Evolutionary conservation across 2,113 vertebrate species (phyloP).

Genomic region (Myrmophylax atrothorax): DNA sequence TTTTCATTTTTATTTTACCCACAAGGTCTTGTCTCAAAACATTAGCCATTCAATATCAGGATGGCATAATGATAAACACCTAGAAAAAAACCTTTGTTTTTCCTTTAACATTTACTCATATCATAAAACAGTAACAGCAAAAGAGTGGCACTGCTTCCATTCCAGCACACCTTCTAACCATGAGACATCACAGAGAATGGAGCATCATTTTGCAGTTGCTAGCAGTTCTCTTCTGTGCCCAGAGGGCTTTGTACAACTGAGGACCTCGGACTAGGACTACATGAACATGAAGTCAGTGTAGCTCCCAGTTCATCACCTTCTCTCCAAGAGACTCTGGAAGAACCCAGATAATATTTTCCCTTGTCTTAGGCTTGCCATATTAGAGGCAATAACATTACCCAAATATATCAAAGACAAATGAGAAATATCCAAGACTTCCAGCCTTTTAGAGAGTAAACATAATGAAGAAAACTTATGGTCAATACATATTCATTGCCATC

Average conservation of each 20-base stretch:
- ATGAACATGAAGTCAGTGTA: not conserved
- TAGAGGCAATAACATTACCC: not conserved
- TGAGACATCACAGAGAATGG: accelerated
- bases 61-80: not conserved
- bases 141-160: not conserved
- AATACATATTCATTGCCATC: not conserved
- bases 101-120: not conserved
- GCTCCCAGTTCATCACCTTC: not conserved
- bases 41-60: not conserved
- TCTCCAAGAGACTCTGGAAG: not conserved
- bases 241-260: not conserved
- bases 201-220: too few relatives aligned
- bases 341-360: not conserved
- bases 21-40: not conserved
- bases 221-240: too few relatives aligned
- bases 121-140: not conserved
- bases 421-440: not conserved
- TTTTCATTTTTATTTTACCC: not conserved
- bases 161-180: not conserved
- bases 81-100: not conserved
- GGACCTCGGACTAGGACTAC: not conserved
- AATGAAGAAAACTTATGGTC: not conserved
- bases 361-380: not conserved
- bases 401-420: not conserved
- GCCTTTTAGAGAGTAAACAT: not conserved